Evolutionary conservation across 2,888 invertebrate species (phyloP).

Genomic region (Clitarchus hookeri): DNA sequence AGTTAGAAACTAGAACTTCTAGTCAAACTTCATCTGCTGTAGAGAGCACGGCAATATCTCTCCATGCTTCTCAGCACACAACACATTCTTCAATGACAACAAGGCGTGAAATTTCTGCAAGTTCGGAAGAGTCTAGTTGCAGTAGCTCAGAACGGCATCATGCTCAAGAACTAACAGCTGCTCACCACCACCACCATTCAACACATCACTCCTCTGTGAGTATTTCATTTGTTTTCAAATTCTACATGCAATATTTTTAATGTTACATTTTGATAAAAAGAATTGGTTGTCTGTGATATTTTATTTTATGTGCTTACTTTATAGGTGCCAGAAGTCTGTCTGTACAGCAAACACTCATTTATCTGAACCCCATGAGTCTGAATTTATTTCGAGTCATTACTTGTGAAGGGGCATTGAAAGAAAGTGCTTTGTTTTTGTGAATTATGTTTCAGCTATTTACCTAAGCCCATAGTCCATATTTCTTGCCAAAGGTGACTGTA

Average conservation of each 20-base stretch:
- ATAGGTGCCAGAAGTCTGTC: too few relatives aligned
- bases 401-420: too few relatives aligned
- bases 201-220: slow-evolving; percentile 57
- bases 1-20: slow-evolving; percentile 50
- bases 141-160: slow-evolving; percentile 59
- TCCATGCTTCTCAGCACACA: slow-evolving; percentile 71
- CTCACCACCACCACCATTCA: slow-evolving; percentile 70
- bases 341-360: too few relatives aligned
- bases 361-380: too few relatives aligned
- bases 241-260: not conserved
- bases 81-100: slow-evolving; percentile 70
- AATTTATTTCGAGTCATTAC: too few relatives aligned
- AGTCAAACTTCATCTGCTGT: slow-evolving; percentile 57
- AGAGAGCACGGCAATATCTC: slow-evolving; percentile 66
- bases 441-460: too few relatives aligned
- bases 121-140: slow-evolving; percentile 26
- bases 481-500: too few relatives aligned
- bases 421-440: too few relatives aligned
- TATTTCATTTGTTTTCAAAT: not conserved
- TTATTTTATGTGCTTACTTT: too few relatives aligned
- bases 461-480: too few relatives aligned
- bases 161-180: slow-evolving; percentile 67
- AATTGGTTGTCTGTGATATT: too few relatives aligned
- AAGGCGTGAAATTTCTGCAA: slow-evolving; percentile 50
- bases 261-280: too few relatives aligned